Percentiles rank a stretch among this genome's conserved stretches.
Evolutionary conservation across 2,797 vertebrate genomes (phyloP).

Genomic region (Gymnopithys bicolor): DNA sequence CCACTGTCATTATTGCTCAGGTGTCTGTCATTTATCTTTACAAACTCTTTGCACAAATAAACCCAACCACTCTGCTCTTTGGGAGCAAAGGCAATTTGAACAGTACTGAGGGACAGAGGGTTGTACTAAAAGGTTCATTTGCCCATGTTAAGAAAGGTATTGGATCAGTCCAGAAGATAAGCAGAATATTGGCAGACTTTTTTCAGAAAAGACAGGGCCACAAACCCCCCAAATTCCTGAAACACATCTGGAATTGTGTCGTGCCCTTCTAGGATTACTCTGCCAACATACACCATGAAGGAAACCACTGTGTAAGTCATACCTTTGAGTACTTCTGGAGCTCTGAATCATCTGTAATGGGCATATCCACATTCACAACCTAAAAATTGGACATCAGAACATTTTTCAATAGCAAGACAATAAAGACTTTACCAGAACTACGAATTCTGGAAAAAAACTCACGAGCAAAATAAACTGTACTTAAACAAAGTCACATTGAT

Average conservation of each 20-base stretch:
- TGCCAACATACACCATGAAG: background rate
- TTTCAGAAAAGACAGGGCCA: background rate
- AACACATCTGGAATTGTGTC: background rate
- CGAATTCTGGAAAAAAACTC: background rate
- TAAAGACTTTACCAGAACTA: background rate
- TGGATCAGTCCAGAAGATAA: background rate
- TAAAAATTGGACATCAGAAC: slow-evolving; percentile 60
- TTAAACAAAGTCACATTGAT: slow-evolving; percentile 25
- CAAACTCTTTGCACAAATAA: background rate
- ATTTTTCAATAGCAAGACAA: background rate
- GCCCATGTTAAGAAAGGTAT: background rate
- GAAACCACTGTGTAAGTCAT: background rate
- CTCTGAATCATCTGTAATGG: slow-evolving; percentile 89
- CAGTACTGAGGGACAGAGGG: background rate
- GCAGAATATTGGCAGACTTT: background rate
- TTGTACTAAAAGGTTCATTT: background rate
- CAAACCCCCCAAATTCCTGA: background rate
- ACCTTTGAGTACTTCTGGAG: slow-evolving; percentile 96
- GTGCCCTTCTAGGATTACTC: background rate
- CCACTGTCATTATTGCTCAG: background rate
- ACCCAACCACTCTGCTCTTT: background rate
- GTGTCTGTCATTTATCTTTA: background rate
- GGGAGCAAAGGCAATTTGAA: background rate
- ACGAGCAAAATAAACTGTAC: background rate
- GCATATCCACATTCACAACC: slow-evolving; percentile 88